Evolutionary conservation across 2,113 vertebrate genomes (phyloP), one percentile per base, ranked within the genome.

Genomic region (Pimephales promelas): DNA sequence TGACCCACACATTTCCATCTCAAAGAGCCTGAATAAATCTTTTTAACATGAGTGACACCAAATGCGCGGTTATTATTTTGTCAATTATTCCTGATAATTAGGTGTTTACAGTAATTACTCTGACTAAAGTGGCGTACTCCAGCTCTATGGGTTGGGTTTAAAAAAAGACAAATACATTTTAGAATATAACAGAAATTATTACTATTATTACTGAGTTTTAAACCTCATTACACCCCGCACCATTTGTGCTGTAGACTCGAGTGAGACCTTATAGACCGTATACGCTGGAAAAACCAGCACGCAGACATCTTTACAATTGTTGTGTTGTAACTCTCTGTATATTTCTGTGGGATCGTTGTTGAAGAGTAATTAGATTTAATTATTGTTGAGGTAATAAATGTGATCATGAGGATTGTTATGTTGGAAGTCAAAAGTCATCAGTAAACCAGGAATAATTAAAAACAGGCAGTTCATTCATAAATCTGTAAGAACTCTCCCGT

Each of bases 81-180:
- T 90, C 84, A 90, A 90, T 90, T 89, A 90, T 84, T 76, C 66
- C 26, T 84, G 76, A 89, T 90, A 88, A 93, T 90, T 79, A 91
- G 87, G 73, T 84, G 83, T 88, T 85, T 86, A 87, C 80, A 47
- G 68, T 91, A 89, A 92, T 92, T 91, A 86, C 90, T 88, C 88
- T 87, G 88, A 88, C 84, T 87, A 47, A 75, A 57, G 66, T 71
- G 16, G 24, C 40, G 85, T 89, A 86, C 57, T 83, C 81, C 54
- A 72, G 83, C 83, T 88, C 88, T 54, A 16, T 79, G 84, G 81
- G 87, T 84, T 66, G 47, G 86, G 75, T 47, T 82, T 77, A 76
- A 80, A 54, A 71, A 45, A 24, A 45, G 5, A 71, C 68, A 45
- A 16, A 71, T 45, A 6, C 11, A 71, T 77, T 83, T 87, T 4